These are phyloP conservation scores for Pampus argenteus DNA, from an alignment of 2,797 vertebrate species.

Conservation along the genomic window DNA sequence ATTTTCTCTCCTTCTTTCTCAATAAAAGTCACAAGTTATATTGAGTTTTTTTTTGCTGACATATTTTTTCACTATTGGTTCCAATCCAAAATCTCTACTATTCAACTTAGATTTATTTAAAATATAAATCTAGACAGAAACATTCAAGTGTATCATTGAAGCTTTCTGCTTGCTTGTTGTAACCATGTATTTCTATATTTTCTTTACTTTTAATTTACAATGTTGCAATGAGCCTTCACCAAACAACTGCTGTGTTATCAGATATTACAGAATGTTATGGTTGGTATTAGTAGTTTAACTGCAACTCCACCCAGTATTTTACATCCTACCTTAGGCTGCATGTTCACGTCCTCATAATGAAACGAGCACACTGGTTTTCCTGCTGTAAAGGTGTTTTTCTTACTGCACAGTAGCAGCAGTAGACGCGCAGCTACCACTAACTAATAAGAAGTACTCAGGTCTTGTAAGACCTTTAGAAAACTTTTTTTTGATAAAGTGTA, in stretches of 20 bases:
- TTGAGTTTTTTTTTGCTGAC: conserved; percentile 20
- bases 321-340: background rate
- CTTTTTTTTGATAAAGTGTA: conserved; percentile 5
- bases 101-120: no score
- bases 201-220: background rate
- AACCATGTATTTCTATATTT: background rate
- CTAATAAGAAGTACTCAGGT: conserved; percentile 18
- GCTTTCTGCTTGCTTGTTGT: background rate
- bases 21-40: conserved; percentile 40
- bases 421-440: background rate
- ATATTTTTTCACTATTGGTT: conserved; percentile 13
- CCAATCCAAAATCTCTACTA: background rate
- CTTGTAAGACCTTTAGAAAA: conserved; percentile 10
- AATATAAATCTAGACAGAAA: conserved; percentile 8
- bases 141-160: background rate
- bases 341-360: no score
- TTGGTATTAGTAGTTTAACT: background rate
- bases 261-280: background rate
- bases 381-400: background rate
- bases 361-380: no score
- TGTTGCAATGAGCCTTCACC: background rate
- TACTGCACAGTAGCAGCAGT: conserved; percentile 11
- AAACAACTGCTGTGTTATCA: background rate
- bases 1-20: conserved; percentile 23
- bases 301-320: rapidly evolving